Evolutionary conservation across 2,888 invertebrate species (phyloP), one percentile per base, ranked within the genome.

Genomic region (Zelleria hepariella): DNA sequence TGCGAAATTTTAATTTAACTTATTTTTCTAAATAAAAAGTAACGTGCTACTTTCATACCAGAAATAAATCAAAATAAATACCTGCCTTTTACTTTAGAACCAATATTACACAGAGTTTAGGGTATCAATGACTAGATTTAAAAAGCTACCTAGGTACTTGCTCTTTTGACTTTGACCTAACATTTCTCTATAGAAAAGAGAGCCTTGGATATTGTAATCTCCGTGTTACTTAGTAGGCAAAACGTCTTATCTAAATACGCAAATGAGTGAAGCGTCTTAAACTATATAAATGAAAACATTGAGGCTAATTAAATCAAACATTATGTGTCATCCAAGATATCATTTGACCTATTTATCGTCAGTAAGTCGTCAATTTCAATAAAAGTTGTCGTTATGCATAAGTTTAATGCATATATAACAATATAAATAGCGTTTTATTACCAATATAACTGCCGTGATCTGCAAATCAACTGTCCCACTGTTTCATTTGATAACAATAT

Each of bases 351-450:
- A 74, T 75, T 82, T 86, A 86, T 86, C 86, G 75, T 64, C 68
- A 70, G 80, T 86, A 82, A 82, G 86, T 79, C 83, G 84, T 86
- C 78, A 80, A 80, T 86, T 80, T 86, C 81, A 86, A 86, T 87
- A 84, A 79, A 76, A 72, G 72, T 73, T 73, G 75, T 76, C 77
- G 74, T 82, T 78, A 82, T 71, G 64, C 75, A 78, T 79, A 82
- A 77, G 78, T 81, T 75, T 71, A 73, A 69, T 66, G 68, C 64
- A 64, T 67, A 61, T 68, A 65, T 71, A 72, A 59, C 68, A 78
- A 73, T 78, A 78, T 78, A 78, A 77, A 79, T 74, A 71, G 68
- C 70, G 67, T 78, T 79, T 80, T 79, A 79, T 78, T 69, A 66
- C 64, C 64, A 69, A 69, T 70, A 68, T 75, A 70, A 72, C 70